phyloP scores from a whole-genome alignment of 2,888 invertebrate species.

The Thecocarcelia acutangulata region DNA sequence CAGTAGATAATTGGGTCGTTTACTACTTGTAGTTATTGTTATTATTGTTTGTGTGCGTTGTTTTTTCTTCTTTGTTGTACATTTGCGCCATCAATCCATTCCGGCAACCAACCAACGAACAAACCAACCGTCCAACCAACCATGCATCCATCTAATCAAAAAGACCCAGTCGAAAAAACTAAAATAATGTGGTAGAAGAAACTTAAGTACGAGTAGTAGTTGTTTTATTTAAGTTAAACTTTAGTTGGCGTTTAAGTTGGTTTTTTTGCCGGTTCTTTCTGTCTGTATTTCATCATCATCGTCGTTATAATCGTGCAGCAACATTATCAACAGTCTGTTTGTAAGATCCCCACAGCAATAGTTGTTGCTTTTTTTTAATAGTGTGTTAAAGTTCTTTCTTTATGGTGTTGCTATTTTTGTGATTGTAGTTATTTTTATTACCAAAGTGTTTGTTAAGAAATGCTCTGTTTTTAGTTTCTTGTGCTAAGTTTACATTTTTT shows the following conservation, averaged over 20 bases:
- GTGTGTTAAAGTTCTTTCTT: conserved; percentile 57
- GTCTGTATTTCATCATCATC: conserved; percentile 8
- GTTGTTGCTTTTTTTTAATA: conserved; percentile 44
- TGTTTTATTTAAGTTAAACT: conserved; percentile 42
- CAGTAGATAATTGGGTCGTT: conserved; percentile 81
- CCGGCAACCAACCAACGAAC: conserved; percentile 27
- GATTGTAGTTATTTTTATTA: conserved; percentile 26
- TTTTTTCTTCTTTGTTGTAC: conserved; percentile 35
- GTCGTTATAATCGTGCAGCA: conserved; percentile 37
- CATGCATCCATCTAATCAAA: conserved; percentile 58
- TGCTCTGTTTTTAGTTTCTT: conserved; percentile 46
- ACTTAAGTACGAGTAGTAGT: conserved; percentile 47
- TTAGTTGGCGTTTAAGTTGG: conserved; percentile 28
- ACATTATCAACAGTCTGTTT: conserved; percentile 56
- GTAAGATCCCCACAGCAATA: conserved; percentile 52
- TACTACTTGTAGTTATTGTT: conserved; percentile 70
- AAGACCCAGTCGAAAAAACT: conserved; percentile 38
- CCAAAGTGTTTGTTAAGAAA: conserved; percentile 36
- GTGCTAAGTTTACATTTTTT: conserved; percentile 7
- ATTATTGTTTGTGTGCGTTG: conserved; percentile 2
- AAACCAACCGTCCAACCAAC: conserved; percentile 24
- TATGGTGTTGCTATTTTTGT: conserved; percentile 33
- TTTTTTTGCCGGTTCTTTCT: conserved; percentile 28
- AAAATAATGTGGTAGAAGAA: conserved; percentile 33
- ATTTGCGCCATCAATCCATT: conserved; percentile 54